phyloP scores from a whole-genome alignment of 2,888 invertebrate genomes.

The Caenorhabditis japonica region DNA sequence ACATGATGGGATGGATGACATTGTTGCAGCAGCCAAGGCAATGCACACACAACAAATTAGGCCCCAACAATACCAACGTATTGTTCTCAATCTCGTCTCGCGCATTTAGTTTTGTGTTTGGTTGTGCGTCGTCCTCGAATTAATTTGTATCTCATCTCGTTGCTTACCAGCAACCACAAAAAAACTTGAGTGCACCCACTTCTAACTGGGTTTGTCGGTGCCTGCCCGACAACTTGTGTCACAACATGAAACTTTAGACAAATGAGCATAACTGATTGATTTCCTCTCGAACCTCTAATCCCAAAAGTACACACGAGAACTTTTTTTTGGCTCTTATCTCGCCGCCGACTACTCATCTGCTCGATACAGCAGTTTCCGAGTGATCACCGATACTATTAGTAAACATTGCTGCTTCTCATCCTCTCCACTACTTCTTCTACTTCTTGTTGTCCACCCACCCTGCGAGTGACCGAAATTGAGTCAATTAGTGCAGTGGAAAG shows the following conservation, averaged over 20 bases:
- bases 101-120: constrained; percentile 38
- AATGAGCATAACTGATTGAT: constrained; percentile 41
- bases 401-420: constrained; percentile 36
- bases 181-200: constrained; percentile 25
- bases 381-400: constrained; percentile 52
- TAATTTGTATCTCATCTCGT: constrained; percentile 35
- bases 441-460: too few relatives aligned
- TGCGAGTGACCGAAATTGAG: too few relatives aligned
- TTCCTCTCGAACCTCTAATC: constrained; percentile 33
- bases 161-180: background rate
- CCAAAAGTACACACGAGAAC: constrained; percentile 19
- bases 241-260: constrained; percentile 36
- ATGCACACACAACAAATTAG: constrained; percentile 51
- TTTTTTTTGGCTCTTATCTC: constrained; percentile 33
- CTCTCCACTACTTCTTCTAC: constrained; percentile 2
- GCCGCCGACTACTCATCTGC: constrained; percentile 37
- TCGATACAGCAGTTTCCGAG: constrained; percentile 26
- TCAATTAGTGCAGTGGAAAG: constrained; percentile 45
- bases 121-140: constrained; percentile 46
- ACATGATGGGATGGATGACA: constrained; percentile 32
- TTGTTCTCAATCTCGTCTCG: constrained; percentile 46
- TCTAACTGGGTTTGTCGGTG: constrained; percentile 39
- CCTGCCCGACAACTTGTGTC: constrained; percentile 1
- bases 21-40: constrained; percentile 44
- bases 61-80: constrained; percentile 30